Percentiles rank a stretch among this genome's conserved stretches.
Evolutionary conservation across 2,797 vertebrate species (phyloP).

Genomic region (Molossus alvarezi): DNA sequence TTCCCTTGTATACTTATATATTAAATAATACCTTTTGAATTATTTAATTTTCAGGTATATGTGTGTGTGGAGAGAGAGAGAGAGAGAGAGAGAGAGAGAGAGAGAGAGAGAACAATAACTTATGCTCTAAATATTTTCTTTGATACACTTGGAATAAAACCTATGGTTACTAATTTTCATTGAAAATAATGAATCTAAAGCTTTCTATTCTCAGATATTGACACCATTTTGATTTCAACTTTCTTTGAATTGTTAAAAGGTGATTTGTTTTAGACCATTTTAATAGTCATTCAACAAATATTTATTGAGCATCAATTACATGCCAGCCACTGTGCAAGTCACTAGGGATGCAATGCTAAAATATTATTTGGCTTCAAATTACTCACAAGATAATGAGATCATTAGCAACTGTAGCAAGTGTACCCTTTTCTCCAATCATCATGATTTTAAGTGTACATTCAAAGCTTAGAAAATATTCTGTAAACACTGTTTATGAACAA

Average conservation of each 20-base stretch:
- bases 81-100: not conserved
- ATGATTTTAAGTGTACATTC: slow-evolving; percentile 12
- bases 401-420: not conserved
- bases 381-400: slow-evolving; percentile 5
- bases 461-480: slow-evolving; percentile 10
- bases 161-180: slow-evolving; percentile 88
- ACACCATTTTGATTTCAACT: slow-evolving; percentile 85
- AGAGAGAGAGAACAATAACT: slow-evolving; percentile 56
- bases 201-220: slow-evolving; percentile 86
- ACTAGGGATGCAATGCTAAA: not conserved
- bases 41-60: not conserved
- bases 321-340: not conserved
- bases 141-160: slow-evolving; percentile 87
- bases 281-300: slow-evolving; percentile 52
- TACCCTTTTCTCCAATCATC: not conserved
- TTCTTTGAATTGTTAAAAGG: slow-evolving; percentile 85
- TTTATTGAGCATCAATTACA: slow-evolving; percentile 35
- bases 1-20: not conserved
- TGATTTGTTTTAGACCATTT: slow-evolving; percentile 79
- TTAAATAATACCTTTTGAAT: slow-evolving; percentile 6
- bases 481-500: not conserved
- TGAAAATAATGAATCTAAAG: slow-evolving; percentile 88
- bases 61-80: not conserved
- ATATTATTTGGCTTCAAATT: slow-evolving; percentile 12
- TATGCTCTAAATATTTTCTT: slow-evolving; percentile 84